phyloP scores from a whole-genome alignment of 2,888 invertebrate species.

The Philereme vetulata region DNA sequence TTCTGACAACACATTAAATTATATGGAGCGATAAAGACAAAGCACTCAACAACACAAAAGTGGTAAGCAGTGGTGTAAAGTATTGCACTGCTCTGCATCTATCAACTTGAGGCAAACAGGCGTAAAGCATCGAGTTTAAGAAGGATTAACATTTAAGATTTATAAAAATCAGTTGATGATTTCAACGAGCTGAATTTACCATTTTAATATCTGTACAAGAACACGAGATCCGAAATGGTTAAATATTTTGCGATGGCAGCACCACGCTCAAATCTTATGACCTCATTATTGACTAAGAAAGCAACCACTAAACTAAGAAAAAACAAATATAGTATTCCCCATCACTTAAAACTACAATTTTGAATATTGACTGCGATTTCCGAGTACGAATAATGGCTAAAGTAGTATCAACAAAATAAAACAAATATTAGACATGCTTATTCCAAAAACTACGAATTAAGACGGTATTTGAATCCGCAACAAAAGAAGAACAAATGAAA shows the following conservation, averaged over 20 bases:
- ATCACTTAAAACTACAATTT: conserved; percentile 34
- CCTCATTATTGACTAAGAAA: conserved; percentile 31
- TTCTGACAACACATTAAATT: too few species aligned
- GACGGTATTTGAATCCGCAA: too few species aligned
- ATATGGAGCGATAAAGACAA: too few species aligned
- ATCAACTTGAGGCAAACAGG: too few species aligned
- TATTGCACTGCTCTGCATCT: too few species aligned
- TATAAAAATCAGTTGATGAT: conserved; percentile 2
- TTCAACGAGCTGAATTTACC: conserved; percentile 7
- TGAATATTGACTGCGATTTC: conserved; percentile 28
- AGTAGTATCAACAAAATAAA: conserved; percentile 15
- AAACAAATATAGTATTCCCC: conserved; percentile 33
- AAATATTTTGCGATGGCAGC: conserved; percentile 10
- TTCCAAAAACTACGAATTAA: too few species aligned
- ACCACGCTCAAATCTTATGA: conserved; percentile 20
- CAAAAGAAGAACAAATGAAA: too few species aligned
- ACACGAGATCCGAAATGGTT: conserved; percentile 29
- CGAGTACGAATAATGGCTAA: neutral
- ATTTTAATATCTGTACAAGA: conserved; percentile 27
- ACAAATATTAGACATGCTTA: too few species aligned
- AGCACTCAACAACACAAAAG: too few species aligned
- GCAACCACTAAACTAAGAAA: conserved; percentile 33
- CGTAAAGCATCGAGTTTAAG: too few species aligned
- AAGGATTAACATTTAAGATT: too few species aligned
- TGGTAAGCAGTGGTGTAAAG: too few species aligned